Percentiles rank a stretch among this genome's conserved stretches.
phyloP scores from a whole-genome alignment of 37 sponge, comb jelly and placozoan genomes.

The Hexactinellida sp. region DNA sequence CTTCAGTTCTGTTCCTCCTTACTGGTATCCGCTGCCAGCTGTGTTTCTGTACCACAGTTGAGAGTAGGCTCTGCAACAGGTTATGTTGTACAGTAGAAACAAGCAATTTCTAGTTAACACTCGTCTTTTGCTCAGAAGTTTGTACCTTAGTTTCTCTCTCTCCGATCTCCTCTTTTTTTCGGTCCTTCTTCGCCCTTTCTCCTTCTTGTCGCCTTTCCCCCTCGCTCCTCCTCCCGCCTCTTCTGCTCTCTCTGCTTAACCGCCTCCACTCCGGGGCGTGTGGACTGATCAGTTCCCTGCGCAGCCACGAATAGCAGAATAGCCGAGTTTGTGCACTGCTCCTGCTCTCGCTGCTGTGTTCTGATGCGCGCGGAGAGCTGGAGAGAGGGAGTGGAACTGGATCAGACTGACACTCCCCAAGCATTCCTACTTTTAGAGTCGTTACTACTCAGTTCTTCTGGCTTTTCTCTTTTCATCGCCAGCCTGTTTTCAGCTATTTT shows the following conservation, averaged over 20 bases:
- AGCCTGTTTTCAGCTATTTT: background rate
- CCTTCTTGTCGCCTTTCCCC: background rate
- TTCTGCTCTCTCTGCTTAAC: background rate
- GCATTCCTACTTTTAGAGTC: background rate
- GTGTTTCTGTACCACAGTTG: no score
- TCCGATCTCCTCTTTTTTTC: background rate
- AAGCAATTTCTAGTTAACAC: no score
- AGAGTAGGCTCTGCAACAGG: no score
- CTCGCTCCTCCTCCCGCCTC: background rate
- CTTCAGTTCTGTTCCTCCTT: background rate
- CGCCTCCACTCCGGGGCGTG: background rate
- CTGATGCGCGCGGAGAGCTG: background rate
- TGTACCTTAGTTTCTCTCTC: background rate
- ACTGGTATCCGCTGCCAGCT: no score
- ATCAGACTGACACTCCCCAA: slow-evolving; percentile 4
- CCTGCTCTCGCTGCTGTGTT: background rate
- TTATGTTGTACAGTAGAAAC: no score
- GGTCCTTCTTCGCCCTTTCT: no score
- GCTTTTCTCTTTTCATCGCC: background rate
- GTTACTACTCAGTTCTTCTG: background rate
- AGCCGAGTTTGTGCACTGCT: background rate
- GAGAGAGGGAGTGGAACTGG: background rate
- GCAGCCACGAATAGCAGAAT: background rate
- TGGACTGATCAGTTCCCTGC: background rate
- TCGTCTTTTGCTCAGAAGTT: no score